Evolutionary conservation across 2,113 vertebrate species (phyloP).

Genomic region (Gymnarchus niloticus): DNA sequence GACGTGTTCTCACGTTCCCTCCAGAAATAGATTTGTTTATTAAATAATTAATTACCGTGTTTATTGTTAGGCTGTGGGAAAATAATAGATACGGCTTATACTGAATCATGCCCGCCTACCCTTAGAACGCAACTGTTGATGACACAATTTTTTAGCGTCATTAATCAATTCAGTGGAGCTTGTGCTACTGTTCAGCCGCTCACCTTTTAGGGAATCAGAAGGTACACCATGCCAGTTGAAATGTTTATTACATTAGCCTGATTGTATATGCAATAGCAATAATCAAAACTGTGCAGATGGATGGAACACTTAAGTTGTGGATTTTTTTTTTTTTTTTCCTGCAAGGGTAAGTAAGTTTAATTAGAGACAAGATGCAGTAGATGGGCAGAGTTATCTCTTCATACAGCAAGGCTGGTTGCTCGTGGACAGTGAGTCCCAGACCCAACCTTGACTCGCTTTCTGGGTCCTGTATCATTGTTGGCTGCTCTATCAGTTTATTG

Average conservation of each 20-base stretch:
- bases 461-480: neutral
- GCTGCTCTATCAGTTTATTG: neutral
- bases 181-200: too few relatives aligned
- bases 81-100: neutral
- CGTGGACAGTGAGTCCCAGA: neutral
- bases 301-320: too few relatives aligned
- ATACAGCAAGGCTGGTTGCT: neutral
- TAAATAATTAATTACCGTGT: conserved; percentile 13
- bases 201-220: too few relatives aligned
- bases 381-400: too few relatives aligned
- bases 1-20: neutral
- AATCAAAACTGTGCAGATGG: too few relatives aligned
- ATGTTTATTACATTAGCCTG: too few relatives aligned
- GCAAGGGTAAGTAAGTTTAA: too few relatives aligned
- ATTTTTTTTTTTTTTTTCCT: too few relatives aligned
- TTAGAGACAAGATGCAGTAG: too few relatives aligned
- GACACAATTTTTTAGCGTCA: neutral
- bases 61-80: conserved; percentile 4
- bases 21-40: neutral
- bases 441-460: neutral
- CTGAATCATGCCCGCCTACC: neutral
- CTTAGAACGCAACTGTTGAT: too few relatives aligned
- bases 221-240: neutral
- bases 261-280: too few relatives aligned
- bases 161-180: neutral